These are phyloP conservation scores for Fregetta grallaria DNA, from an alignment of 2,113 vertebrate species.

Conservation along the genomic window DNA sequence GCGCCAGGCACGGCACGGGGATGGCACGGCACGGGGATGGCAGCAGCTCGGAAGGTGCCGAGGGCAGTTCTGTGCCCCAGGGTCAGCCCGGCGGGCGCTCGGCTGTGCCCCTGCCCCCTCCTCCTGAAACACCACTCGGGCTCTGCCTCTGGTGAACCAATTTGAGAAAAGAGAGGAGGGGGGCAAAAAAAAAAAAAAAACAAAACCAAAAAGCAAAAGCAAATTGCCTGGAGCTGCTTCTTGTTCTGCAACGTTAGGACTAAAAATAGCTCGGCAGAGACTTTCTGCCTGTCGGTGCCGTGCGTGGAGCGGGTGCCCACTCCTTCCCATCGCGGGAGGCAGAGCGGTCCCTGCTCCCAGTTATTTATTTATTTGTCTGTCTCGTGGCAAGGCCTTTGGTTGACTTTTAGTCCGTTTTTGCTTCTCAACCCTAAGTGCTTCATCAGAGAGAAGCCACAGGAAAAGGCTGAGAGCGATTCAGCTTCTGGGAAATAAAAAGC, in stretches of 20 bases:
- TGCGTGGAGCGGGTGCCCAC: background rate
- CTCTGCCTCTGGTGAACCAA: background rate
- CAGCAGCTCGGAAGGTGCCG: background rate
- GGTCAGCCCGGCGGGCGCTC: background rate
- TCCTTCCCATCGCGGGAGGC: background rate
- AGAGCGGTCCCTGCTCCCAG: background rate
- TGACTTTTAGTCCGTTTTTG: conserved; percentile 18
- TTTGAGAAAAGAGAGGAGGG: background rate
- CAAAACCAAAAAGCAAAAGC: background rate
- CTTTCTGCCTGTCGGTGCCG: background rate
- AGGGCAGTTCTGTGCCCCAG: background rate
- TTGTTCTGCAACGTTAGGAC: background rate
- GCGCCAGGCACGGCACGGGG: too few relatives aligned
- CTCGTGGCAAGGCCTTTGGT: background rate
- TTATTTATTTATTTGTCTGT: background rate
- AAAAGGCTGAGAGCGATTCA: background rate
- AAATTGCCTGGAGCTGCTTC: conserved; percentile 47
- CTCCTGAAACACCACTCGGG: background rate
- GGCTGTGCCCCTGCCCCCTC: background rate
- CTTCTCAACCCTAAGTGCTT: conserved; percentile 32
- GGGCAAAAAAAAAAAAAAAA: background rate
- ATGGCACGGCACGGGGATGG: background rate
- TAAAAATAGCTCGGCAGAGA: conserved; percentile 49
- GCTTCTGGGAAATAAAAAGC: background rate
- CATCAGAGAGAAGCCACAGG: conserved; percentile 11